Conservation (phyloP, 2,888 invertebrate genomes). For the Netelia inedita region DNA sequence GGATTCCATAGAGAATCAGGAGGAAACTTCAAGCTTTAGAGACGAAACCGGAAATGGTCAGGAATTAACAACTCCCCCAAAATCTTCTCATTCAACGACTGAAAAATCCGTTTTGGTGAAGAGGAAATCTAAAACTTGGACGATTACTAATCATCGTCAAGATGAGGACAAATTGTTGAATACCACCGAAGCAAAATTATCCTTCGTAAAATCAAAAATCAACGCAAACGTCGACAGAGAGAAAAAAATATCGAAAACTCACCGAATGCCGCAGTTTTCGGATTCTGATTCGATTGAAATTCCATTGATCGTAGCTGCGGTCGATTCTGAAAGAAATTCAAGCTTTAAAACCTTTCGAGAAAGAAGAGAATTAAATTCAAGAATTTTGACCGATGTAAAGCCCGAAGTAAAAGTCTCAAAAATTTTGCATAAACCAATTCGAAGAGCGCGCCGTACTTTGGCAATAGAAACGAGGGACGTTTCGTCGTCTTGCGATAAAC, state of each 20-base stretch:
- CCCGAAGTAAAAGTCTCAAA: not conserved
- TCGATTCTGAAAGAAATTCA: conserved; percentile 13
- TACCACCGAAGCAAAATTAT: not conserved
- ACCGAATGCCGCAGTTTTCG: not conserved
- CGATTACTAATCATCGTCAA: not conserved
- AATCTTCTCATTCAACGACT: not conserved
- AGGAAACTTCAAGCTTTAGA: not conserved
- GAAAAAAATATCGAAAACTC: conserved; percentile 5
- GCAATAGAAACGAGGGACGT: conserved; percentile 4
- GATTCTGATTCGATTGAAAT: not conserved
- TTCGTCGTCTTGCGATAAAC: not conserved
- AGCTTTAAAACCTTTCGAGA: not conserved
- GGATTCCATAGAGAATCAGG: not conserved
- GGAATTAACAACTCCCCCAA: not conserved
- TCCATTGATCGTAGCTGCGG: not conserved
- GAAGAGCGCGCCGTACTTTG: not conserved
- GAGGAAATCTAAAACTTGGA: not conserved
- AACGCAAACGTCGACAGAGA: not conserved
- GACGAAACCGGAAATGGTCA: not conserved
- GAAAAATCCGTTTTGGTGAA: not conserved
- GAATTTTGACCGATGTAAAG: not conserved
- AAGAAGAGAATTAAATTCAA: not conserved
- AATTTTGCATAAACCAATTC: not conserved
- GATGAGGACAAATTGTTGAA: not conserved
- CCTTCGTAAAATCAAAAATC: not conserved